Conservation (phyloP, 2,888 invertebrate genomes). For the Calameuta idolon region DNA sequence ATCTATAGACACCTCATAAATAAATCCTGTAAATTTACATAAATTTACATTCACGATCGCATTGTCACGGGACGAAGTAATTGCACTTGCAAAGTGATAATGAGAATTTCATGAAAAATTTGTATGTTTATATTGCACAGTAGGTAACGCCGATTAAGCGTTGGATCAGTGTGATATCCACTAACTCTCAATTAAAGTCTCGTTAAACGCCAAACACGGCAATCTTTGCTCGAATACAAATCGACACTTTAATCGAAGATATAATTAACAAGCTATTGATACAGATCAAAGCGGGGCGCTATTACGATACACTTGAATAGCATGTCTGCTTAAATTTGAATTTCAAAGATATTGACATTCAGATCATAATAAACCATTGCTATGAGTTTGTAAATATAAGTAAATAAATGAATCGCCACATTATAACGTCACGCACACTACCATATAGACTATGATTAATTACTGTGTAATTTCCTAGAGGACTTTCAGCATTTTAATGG, state of each 20-base stretch:
- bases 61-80: neutral
- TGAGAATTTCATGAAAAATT: neutral
- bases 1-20: neutral
- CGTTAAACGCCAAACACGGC: neutral
- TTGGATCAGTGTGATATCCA: neutral
- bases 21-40: neutral
- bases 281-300: neutral
- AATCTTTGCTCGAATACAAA: neutral
- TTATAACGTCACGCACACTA: neutral
- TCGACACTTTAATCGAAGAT: neutral
- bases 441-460: neutral
- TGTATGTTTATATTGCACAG: neutral
- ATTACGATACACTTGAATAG: neutral
- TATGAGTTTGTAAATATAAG: neutral
- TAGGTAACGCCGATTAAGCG: neutral
- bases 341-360: neutral
- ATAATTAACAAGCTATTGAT: neutral
- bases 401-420: neutral
- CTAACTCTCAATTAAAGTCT: neutral
- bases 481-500: neutral
- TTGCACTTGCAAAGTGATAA: neutral
- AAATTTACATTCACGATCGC: neutral
- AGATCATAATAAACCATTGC: neutral
- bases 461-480: neutral
- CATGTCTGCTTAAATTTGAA: neutral